Evolutionary conservation across 2,888 invertebrate species (phyloP), one percentile per base, ranked within the genome.

Genomic region (Sabellastarte sp.): DNA sequence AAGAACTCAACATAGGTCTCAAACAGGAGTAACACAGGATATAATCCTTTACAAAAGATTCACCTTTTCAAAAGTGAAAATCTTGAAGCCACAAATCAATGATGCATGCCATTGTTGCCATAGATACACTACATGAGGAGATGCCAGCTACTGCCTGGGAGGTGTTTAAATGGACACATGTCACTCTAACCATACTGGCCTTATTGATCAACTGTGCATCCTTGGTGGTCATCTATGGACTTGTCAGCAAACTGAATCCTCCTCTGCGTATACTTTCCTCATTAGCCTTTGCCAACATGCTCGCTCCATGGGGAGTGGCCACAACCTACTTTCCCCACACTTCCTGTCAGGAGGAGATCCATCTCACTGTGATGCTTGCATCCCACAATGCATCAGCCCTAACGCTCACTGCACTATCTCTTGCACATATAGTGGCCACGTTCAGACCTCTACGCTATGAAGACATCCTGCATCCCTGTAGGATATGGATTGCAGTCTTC

Each of bases 361-460:
- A 70, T 60, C 61, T 60, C 3, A 61, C 66, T 30, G 57, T 70
- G 31, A 32, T 68, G 30, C 53, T 70, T 55, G 57, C 64, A 2
- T 61, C 68, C 20, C 66, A 68, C 64, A 68, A 70, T 51, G 66
- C 70, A 3, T 32, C 51, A 10, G 67, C 68, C n/a, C 55, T 68
- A 28, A 53, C 66, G 5, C 60, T 70, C 26, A 52, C 68, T 5
- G 57, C 57, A 28, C 61, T 63, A 3, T 60, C 68, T 20, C 24
- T 66, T 28, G 57, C 26, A 1, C 68, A 68, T 59, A 62, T 59
- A 56, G 50, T 70, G 29, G 66, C 68, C 62, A 64, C 59, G n/a
- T 70, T 66, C 61, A 64, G 66, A 28, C 70, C 70, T n/a, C 63
- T 70, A 10, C 66, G 68, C 51, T 70, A 70, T 64, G 63, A 63